Conservation (phyloP, 2,888 invertebrate genomes). For the Oithona nana region DNA sequence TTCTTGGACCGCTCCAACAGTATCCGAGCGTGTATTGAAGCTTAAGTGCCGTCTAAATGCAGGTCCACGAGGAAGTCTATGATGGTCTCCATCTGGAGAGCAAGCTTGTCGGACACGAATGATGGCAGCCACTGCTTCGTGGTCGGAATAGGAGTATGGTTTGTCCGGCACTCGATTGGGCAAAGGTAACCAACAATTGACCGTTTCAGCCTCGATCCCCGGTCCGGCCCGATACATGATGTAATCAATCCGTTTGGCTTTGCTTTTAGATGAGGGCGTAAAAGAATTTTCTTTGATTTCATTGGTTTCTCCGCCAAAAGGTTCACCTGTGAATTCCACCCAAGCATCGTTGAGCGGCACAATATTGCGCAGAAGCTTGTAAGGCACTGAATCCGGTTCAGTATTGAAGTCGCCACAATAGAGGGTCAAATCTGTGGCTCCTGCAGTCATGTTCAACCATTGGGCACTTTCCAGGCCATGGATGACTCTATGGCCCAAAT, state of each 20-base stretch:
- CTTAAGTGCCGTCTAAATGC: not conserved
- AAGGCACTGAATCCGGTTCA: slow-evolving; percentile 64
- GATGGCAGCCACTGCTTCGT: slow-evolving; percentile 47
- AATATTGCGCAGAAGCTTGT: slow-evolving; percentile 36
- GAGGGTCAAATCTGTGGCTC: slow-evolving; percentile 56
- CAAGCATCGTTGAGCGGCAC: slow-evolving; percentile 3
- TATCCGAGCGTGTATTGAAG: slow-evolving; percentile 7
- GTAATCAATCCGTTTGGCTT: slow-evolving; percentile 80
- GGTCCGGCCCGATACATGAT: slow-evolving; percentile 43
- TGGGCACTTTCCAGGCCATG: slow-evolving; percentile 62
- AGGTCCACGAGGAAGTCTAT: not conserved
- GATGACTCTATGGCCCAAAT: slow-evolving; percentile 57
- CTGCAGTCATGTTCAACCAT: slow-evolving; percentile 36
- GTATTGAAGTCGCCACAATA: slow-evolving; percentile 88
- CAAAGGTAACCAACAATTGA: slow-evolving; percentile 47
- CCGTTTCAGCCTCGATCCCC: slow-evolving; percentile 22
- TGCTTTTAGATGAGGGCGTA: slow-evolving; percentile 36
- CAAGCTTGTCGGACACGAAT: not conserved
- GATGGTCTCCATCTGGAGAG: no score
- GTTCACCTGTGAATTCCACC: slow-evolving; percentile 18
- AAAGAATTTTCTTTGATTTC: slow-evolving; percentile 66
- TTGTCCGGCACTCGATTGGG: slow-evolving; percentile 49
- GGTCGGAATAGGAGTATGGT: slow-evolving; percentile 65
- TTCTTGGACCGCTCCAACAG: slow-evolving; percentile 32
- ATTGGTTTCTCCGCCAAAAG: slow-evolving; percentile 44